phyloP scores from a whole-genome alignment of 2,113 vertebrate genomes.

The Centropus unirufus region DNA sequence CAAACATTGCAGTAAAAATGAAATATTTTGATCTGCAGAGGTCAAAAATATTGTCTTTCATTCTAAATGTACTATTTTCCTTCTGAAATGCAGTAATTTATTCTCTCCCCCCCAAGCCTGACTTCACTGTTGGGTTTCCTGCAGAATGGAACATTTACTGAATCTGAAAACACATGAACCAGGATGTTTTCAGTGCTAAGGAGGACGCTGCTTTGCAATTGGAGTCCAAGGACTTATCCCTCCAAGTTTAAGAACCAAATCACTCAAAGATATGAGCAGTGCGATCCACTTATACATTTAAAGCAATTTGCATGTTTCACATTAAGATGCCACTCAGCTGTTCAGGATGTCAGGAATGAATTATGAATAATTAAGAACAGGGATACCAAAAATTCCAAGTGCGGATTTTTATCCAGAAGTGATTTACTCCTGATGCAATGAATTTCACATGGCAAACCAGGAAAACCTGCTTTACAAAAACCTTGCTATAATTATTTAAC shows the following conservation, averaged over 20 bases:
- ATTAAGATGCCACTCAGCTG: conserved; percentile 42
- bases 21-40: background rate
- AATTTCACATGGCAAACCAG: background rate
- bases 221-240: background rate
- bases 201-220: background rate
- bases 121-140: background rate
- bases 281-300: background rate
- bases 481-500: background rate
- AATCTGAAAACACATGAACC: background rate
- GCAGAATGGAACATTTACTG: background rate
- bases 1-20: background rate
- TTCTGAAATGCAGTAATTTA: background rate
- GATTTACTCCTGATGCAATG: background rate
- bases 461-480: background rate
- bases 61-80: background rate
- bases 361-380: conserved; percentile 1
- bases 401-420: conserved; percentile 10
- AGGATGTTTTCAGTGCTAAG: background rate
- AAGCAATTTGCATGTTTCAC: background rate
- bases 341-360: background rate
- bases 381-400: background rate
- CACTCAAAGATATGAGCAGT: background rate
- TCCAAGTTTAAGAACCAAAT: background rate
- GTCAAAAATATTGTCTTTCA: background rate
- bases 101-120: background rate